These are phyloP conservation scores for Cotesia vestalis DNA, from an alignment of 1,140 invertebrate genomes.

Conservation along the genomic window DNA sequence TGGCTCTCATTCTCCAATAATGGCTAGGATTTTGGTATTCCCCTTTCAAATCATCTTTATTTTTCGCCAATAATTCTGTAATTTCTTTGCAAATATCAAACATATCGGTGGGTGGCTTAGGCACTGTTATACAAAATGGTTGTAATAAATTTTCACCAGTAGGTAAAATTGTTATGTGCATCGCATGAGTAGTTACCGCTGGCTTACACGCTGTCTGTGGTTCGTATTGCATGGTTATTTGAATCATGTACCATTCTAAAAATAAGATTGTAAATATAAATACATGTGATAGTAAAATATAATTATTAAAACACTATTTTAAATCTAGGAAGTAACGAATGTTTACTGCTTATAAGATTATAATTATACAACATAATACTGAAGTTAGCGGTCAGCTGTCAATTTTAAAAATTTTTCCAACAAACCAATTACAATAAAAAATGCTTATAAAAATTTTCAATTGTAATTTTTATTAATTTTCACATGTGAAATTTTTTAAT, in stretches of 20 bases:
- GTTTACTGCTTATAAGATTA: slow-evolving; percentile 5
- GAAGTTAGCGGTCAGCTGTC: too few relatives aligned
- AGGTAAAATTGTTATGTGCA: slow-evolving; percentile 67
- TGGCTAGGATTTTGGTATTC: slow-evolving; percentile 58
- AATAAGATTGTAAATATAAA: slow-evolving; percentile 39
- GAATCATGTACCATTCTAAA: slow-evolving; percentile 72
- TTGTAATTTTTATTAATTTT: too few relatives aligned
- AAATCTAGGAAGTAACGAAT: too few relatives aligned
- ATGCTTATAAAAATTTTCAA: too few relatives aligned
- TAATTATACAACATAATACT: too few relatives aligned
- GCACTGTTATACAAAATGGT: slow-evolving; percentile 63
- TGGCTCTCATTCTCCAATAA: slow-evolving; percentile 68
- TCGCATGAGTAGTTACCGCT: slow-evolving; percentile 60
- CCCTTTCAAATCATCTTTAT: slow-evolving; percentile 51
- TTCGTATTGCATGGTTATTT: slow-evolving; percentile 68
- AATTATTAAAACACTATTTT: too few relatives aligned
- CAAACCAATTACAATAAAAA: too few relatives aligned
- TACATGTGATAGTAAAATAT: slow-evolving; percentile 9
- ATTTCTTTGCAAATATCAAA: slow-evolving; percentile 60
- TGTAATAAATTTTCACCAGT: slow-evolving; percentile 61
- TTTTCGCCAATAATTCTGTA: slow-evolving; percentile 49
- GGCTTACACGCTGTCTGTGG: slow-evolving; percentile 59
- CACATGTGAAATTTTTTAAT: too few relatives aligned
- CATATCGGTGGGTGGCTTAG: slow-evolving; percentile 56
- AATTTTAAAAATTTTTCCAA: too few relatives aligned